These are phyloP conservation scores for Seira sanloemensis DNA, from an alignment of 2,888 invertebrate genomes.

Conservation along the genomic window DNA sequence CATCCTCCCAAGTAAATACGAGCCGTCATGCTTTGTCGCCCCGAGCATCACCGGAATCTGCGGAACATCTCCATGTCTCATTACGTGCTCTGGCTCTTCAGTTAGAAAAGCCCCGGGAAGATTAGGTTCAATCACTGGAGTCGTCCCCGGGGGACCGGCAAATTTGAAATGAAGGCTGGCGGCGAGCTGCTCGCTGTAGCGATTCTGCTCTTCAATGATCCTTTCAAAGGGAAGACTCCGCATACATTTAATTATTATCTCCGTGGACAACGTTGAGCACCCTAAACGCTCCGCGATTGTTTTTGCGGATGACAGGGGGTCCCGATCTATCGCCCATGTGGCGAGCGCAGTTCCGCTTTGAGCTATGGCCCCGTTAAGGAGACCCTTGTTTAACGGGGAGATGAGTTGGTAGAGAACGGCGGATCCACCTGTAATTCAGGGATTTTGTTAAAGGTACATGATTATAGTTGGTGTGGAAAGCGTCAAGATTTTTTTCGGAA, in stretches of 20 bases:
- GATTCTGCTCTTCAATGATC: constrained; percentile 6
- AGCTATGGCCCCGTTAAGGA: constrained; percentile 35
- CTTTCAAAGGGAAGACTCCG: background rate
- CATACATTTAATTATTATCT: constrained; percentile 13
- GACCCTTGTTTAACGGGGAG: constrained; percentile 37
- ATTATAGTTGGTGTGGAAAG: background rate
- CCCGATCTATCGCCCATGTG: constrained; percentile 13
- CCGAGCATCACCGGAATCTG: constrained; percentile 63
- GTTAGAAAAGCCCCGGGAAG: constrained; percentile 63
- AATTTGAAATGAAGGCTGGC: too few relatives aligned
- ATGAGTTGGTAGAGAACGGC: constrained; percentile 31
- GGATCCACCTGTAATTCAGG: constrained; percentile 28
- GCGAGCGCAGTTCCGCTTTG: constrained; percentile 41
- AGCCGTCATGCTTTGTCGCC: constrained; percentile 63
- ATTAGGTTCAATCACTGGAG: constrained; percentile 62
- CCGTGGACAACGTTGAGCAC: background rate
- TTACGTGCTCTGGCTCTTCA: constrained; percentile 44
- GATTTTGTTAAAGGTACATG: background rate
- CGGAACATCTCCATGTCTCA: constrained; percentile 53
- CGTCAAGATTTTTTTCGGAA: too few relatives aligned
- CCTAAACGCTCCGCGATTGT: constrained; percentile 15
- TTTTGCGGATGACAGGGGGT: constrained; percentile 8
- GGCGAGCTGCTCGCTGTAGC: background rate
- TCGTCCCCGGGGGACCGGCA: constrained; percentile 34
- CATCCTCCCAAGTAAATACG: constrained; percentile 23